Evolutionary conservation across 2,888 invertebrate species (phyloP).

Genomic region (Ernsta delagoae): DNA sequence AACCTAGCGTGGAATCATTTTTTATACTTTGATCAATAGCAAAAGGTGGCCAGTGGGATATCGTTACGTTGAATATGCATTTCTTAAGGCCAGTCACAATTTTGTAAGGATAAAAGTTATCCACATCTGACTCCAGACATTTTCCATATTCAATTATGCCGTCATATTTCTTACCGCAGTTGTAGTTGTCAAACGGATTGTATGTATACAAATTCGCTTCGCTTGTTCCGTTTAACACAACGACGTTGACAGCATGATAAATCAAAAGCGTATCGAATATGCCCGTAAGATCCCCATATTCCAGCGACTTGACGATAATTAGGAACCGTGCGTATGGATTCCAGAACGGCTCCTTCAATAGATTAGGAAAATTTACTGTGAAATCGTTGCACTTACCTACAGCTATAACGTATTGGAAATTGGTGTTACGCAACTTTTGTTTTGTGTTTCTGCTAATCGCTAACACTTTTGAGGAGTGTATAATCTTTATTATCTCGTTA

Average conservation of each 20-base stretch:
- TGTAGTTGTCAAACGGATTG: conserved; percentile 62
- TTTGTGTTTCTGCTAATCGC: conserved; percentile 5
- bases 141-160: conserved; percentile 54
- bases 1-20: conserved; percentile 37
- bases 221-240: conserved; percentile 52
- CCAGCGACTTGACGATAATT: conserved; percentile 49
- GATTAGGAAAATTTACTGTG: conserved; percentile 36
- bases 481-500: conserved; percentile 17
- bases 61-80: conserved; percentile 55
- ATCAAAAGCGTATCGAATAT: conserved; percentile 56
- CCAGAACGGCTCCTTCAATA: conserved; percentile 53
- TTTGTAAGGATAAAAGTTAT: conserved; percentile 53
- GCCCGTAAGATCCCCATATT: conserved; percentile 40
- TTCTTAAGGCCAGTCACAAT: conserved; percentile 53
- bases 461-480: not conserved
- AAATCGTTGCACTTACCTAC: conserved; percentile 45
- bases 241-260: conserved; percentile 50
- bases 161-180: conserved; percentile 61
- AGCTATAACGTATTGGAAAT: conserved; percentile 51
- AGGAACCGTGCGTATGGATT: conserved; percentile 55
- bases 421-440: not conserved
- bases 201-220: conserved; percentile 57
- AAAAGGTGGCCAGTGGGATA: conserved; percentile 60
- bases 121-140: conserved; percentile 46
- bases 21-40: conserved; percentile 45